Base-by-base conservation (phyloP, 2,888 invertebrate species). In the Philereme vetulata region DNA sequence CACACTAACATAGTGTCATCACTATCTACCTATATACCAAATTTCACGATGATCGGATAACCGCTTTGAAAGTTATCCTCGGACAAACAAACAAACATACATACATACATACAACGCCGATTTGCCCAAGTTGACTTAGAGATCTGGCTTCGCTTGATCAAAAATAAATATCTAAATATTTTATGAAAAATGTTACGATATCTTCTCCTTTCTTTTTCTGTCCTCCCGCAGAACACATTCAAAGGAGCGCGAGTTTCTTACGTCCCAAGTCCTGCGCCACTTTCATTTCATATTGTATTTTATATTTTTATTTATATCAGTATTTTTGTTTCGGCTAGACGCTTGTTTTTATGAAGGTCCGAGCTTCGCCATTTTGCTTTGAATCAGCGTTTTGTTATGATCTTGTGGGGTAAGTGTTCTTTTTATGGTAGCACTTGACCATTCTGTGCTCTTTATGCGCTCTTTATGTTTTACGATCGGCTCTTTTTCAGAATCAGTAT, bases 281-380 rank as follows among this genome's bases (percentile, higher is more conserved):
- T 90, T 90, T 87, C 87, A 86, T 88, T 86, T 85, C 88, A 88
- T 90, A 87, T 89, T 88, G 89, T 88, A 88, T 89, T 88, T 88
- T 88, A 90, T 89, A 88, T 86, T 90, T 88, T 89, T 89, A 89
- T 89, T 89, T 90, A 84, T 86, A 81, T 78, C 76, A 56, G 83
- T 89, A 88, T 89, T 90, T 90, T 89, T 88, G 89, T 84, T 86
- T 80, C 78, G 84, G 77, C 87, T 84, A 88, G 88, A 86, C 84
- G 77, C 70, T 71, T 70, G 70, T 85, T 88, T 85, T 86, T 85
- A 86, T 82, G 78, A 73, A 77, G 76, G 76, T 76, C 70, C 74
- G 66, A 64, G 65, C 70, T 70, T 70, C 70, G 70, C 71, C 51
- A 61, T 52, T 53, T 55, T 58, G 56, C 62, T 58, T 65, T 60